Evolutionary conservation across 2,888 invertebrate species (phyloP).

Genomic region (Dione juno): DNA sequence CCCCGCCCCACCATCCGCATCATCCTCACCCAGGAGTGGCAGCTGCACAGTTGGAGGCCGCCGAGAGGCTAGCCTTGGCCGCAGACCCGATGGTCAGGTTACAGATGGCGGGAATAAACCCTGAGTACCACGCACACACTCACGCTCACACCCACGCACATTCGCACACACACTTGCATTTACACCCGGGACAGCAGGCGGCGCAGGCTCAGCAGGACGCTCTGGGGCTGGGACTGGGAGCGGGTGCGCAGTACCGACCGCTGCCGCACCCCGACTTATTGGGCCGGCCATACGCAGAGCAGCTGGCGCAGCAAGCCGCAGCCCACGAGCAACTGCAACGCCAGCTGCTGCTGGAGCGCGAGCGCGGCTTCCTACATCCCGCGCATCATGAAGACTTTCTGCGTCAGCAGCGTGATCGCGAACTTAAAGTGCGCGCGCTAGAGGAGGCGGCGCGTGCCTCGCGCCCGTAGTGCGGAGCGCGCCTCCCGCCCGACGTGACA

Average conservation of each 20-base stretch:
- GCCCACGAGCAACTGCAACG: constrained; percentile 94
- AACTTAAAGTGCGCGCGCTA: constrained; percentile 92
- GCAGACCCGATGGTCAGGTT: constrained; percentile 96
- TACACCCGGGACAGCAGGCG: constrained; percentile 89
- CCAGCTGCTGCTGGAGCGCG: constrained; percentile 92
- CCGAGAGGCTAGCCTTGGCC: constrained; percentile 91
- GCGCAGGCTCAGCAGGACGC: constrained; percentile 88
- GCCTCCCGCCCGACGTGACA: constrained; percentile 51
- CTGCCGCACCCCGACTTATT: constrained; percentile 91
- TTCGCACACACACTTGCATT: constrained; percentile 93
- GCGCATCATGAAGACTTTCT: constrained; percentile 81
- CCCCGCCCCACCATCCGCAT: constrained; percentile 83
- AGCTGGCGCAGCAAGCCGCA: constrained; percentile 89
- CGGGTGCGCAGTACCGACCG: constrained; percentile 85
- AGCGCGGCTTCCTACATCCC: constrained; percentile 86
- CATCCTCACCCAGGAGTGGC: constrained; percentile 80
- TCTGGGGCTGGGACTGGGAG: constrained; percentile 65
- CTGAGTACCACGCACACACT: constrained; percentile 95
- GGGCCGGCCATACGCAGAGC: constrained; percentile 91
- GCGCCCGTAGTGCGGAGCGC: constrained; percentile 66
- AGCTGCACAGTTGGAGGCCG: constrained; percentile 87
- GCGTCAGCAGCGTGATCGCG: constrained; percentile 92
- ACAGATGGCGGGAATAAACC: constrained; percentile 95
- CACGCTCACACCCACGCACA: constrained; percentile 96
- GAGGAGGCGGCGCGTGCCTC: constrained; percentile 92